Conservation (phyloP, 2,113 vertebrate genomes). For the Psittacara wagleri region DNA sequence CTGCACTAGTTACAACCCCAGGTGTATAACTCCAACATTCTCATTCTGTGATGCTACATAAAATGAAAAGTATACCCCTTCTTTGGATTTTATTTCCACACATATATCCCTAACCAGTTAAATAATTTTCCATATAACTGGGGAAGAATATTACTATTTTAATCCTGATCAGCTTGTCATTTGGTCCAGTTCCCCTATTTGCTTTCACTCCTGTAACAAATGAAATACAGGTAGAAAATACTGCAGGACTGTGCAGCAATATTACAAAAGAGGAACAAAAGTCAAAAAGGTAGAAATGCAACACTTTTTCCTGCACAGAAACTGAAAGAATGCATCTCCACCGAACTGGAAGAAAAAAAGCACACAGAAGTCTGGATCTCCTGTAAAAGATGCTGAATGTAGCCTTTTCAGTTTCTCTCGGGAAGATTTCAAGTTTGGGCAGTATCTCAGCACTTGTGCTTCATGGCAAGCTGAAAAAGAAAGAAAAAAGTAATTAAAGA, state of each 20-base stretch:
- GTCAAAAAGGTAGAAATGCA: constrained; percentile 56
- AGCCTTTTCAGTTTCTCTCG: constrained; percentile 61
- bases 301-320: constrained; percentile 51
- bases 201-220: constrained; percentile 32
- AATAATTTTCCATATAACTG: constrained; percentile 2
- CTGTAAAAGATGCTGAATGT: constrained; percentile 58
- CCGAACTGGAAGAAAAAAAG: constrained; percentile 56
- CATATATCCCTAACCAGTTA: background rate
- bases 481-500: background rate
- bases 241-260: constrained; percentile 51
- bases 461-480: constrained; percentile 91
- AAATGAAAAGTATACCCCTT: constrained; percentile 19
- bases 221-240: constrained; percentile 50
- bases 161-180: constrained; percentile 41
- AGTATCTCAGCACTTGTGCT: constrained; percentile 93
- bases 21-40: constrained; percentile 40
- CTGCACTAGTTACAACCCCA: background rate
- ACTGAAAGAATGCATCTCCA: constrained; percentile 60
- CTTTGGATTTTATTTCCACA: constrained; percentile 57
- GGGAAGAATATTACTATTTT: constrained; percentile 19
- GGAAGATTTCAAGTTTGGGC: constrained; percentile 66
- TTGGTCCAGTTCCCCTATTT: constrained; percentile 63
- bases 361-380: constrained; percentile 58
- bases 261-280: constrained; percentile 64
- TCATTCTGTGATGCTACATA: constrained; percentile 49